A percentile compares a stretch with the other conserved stretches of the same genome.
phyloP scores from a whole-genome alignment of 2,888 invertebrate genomes.

The Leptinotarsa peninsularis region DNA sequence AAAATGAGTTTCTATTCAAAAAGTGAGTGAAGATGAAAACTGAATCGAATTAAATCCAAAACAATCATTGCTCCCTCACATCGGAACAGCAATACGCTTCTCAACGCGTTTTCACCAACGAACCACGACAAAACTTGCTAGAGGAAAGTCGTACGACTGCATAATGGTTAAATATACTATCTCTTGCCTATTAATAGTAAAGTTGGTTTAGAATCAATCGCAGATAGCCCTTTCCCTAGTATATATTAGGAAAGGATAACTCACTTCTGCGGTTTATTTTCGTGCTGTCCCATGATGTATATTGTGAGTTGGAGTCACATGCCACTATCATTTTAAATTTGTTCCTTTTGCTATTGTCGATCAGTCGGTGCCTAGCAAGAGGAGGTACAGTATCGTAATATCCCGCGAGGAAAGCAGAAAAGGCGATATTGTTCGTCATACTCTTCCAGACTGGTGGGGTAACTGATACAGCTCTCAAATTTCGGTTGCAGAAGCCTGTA shows the following conservation, averaged over 20 bases:
- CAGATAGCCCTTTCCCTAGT: not conserved
- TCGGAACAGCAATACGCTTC: too few species aligned
- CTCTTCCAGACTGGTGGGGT: not conserved
- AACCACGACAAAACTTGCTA: too few species aligned
- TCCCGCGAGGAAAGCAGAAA: not conserved
- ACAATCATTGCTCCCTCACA: too few species aligned
- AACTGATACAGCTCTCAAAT: not conserved
- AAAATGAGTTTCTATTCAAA: too few species aligned
- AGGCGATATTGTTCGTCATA: not conserved
- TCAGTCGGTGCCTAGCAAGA: not conserved
- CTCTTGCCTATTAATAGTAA: slow-evolving; percentile 20
- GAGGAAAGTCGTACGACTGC: too few species aligned
- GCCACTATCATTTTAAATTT: slow-evolving; percentile 11
- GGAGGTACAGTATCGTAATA: not conserved
- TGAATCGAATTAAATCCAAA: too few species aligned
- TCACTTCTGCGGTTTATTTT: slow-evolving; percentile 30
- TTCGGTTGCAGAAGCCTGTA: not conserved
- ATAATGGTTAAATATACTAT: slow-evolving; percentile 20
- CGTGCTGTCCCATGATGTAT: slow-evolving; percentile 28
- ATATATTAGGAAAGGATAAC: not conserved
- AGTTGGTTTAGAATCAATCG: slow-evolving; percentile 1
- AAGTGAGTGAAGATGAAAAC: too few species aligned
- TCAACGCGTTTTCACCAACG: too few species aligned
- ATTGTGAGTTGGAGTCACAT: slow-evolving; percentile 33
- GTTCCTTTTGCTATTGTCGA: not conserved